A percentile compares a stretch with the other conserved stretches of the same genome.
These are phyloP conservation scores for Cephalotes varians DNA, from an alignment of 2,888 invertebrate genomes.

Conservation along the genomic window DNA sequence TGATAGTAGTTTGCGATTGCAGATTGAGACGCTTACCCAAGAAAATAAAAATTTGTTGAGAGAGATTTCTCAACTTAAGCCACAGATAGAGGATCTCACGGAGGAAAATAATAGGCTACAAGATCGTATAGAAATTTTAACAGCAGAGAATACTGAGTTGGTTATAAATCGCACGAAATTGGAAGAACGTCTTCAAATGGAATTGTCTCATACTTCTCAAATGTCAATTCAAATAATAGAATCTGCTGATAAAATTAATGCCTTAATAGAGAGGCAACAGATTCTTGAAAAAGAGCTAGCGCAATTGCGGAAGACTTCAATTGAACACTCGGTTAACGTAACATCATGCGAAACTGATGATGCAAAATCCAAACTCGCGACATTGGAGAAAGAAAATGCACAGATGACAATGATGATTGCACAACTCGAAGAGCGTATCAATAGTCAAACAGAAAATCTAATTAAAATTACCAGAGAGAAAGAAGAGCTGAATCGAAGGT, in stretches of 20 bases:
- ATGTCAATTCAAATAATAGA: conserved; percentile 50
- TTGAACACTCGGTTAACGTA: conserved; percentile 51
- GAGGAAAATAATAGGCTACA: conserved; percentile 68
- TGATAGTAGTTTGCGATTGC: conserved; percentile 30
- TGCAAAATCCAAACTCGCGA: conserved; percentile 53
- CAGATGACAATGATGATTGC: conserved; percentile 79
- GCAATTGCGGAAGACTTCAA: conserved; percentile 54
- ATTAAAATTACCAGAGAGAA: conserved; percentile 87
- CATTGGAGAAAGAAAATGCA: conserved; percentile 67
- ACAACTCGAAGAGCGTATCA: conserved; percentile 74
- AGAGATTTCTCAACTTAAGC: conserved; percentile 75
- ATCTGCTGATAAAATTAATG: conserved; percentile 55
- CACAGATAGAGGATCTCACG: conserved; percentile 60
- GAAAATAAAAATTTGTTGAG: conserved; percentile 76
- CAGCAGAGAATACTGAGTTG: conserved; percentile 65
- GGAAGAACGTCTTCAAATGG: conserved; percentile 57
- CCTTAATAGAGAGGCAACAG: conserved; percentile 71
- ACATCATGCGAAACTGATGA: conserved; percentile 54
- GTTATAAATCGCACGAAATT: conserved; percentile 59
- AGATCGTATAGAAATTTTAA: conserved; percentile 64
- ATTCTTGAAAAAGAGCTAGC: conserved; percentile 76
- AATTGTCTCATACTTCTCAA: conserved; percentile 20
- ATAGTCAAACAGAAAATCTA: conserved; percentile 65
- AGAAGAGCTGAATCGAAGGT: conserved; percentile 89
- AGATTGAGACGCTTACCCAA: conserved; percentile 63